Base-by-base conservation (phyloP, 2,888 invertebrate species). In the Hyles lineata region DNA sequence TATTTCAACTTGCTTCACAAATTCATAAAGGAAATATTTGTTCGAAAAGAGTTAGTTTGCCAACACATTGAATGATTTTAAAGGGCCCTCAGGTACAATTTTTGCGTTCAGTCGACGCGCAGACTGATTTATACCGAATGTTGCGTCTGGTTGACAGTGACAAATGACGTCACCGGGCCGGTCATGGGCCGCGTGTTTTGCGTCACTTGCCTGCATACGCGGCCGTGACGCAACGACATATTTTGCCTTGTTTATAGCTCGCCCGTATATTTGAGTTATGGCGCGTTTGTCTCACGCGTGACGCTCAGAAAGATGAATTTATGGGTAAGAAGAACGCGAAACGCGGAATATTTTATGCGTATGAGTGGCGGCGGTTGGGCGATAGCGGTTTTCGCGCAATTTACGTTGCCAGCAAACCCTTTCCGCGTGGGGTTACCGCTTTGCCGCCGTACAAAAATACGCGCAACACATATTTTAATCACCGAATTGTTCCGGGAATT, bases 141-240 rank as follows among this genome's bases (percentile, higher is more conserved):
- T 86, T 82, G 84, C 79, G 79, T 79, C 76, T 83, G 86, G 87
- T 83, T 84, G 92, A 91, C 92, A 86, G 83, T 89, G 89, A 93
- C 88, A 88, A 92, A 93, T 90, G 87, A 90, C 90, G 88, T 90
- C 89, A 90, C 85, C 80, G 73, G 77, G 75, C 43, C 82, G 87
- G 85, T 88, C 90, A 88, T 83, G 85, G 83, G 79, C 85, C 85
- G 85, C 85, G 85, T 89, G 88, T 89, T 89, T 87, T 85, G 83
- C 87, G 88, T 89, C 89, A 88, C 86, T 85, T 85, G 84, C 78
- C 78, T 82, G 82, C 82, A 84, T 83, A 79, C 82, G 83, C 81
- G 77, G 80, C 78, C 69, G 62, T 35, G 69, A 73, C 62, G 76
- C 77, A 70, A 55, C 73, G 62, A 72, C 78, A 73, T 77, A 72